Percentiles rank a stretch among this genome's conserved stretches.
Conservation (phyloP, 2,888 invertebrate species). For the Hirtodrosophila confusa region DNA sequence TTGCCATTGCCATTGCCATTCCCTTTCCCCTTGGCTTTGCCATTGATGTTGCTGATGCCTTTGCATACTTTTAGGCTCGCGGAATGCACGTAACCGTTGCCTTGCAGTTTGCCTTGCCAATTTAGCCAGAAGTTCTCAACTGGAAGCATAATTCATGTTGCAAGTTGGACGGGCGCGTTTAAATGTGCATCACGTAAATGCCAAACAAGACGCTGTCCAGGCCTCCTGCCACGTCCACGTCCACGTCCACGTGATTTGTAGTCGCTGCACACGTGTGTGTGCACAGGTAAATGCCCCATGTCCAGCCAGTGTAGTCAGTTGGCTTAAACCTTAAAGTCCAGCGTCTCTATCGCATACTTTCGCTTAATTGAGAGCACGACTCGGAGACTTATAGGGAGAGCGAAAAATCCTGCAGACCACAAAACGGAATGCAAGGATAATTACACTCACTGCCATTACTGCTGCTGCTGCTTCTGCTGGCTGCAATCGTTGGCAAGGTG, state of each 20-base stretch:
- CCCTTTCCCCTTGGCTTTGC: neutral
- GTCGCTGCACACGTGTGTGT: conserved; percentile 49
- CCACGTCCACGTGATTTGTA: conserved; percentile 65
- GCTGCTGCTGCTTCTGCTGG: conserved; percentile 4
- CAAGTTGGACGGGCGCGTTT: conserved; percentile 59
- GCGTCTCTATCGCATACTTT: conserved; percentile 40
- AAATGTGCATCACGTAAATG: conserved; percentile 77
- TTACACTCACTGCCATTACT: conserved; percentile 49
- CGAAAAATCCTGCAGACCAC: conserved; percentile 44
- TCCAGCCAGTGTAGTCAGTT: conserved; percentile 35
- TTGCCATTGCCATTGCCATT: conserved; percentile 24
- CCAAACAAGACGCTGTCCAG: conserved; percentile 67
- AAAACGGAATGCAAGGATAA: conserved; percentile 65
- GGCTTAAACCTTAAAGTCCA: conserved; percentile 45
- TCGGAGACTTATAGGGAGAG: neutral
- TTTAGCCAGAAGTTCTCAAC: conserved; percentile 65
- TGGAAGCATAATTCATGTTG: conserved; percentile 72
- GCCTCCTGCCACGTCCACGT: conserved; percentile 49
- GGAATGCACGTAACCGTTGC: conserved; percentile 57
- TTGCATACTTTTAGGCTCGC: conserved; percentile 63
- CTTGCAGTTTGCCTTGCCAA: conserved; percentile 65
- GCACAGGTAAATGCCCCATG: conserved; percentile 48
- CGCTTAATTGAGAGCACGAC: conserved; percentile 43
- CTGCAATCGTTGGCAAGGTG: conserved; percentile 72
- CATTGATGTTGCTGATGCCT: conserved; percentile 26